Base-by-base conservation (phyloP, 2,113 vertebrate species). In the Ascaphus truei region DNA sequence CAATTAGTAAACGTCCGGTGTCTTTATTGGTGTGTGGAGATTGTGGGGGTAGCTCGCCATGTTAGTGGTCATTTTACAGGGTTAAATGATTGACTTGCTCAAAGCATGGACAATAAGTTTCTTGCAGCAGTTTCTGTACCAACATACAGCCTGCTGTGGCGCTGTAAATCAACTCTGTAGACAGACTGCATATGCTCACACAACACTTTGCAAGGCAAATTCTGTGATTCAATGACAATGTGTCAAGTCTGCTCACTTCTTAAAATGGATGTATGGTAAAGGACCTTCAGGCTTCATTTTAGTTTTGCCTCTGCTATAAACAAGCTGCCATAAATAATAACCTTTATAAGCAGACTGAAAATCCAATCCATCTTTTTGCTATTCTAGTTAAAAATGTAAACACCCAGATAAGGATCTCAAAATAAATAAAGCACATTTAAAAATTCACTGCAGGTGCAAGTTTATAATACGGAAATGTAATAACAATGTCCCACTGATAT, bases 361-460 rank as follows among this genome's bases (percentile, higher is more conserved):
- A 52, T 55, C 67, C 68, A 3, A 62, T 30, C 52, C 2, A 62
- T 30, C 52, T 37, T 23, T 59, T 26, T 59, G 13, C 34, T 37
- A 23, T 15, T 39, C 39, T 16, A 59, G 33, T 33, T 39, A 59
- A 39, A 62, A 65, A 55, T 50, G 26, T 11, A 52, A 48, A 57
- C 76, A 74, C 73, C 41, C 60, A 74, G 51, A 10, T 56, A 7
- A 52, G 41, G 72, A 60, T 77, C 76, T 73, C 30, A 68, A 62
- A 13, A 63, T n/a, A n/a, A 3, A 63, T 13, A 50, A 22, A 10
- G 25, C 41, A 55, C 68, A 76, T 25, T 77, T 11, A 39, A 55
- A 20, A 62, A 63, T 33, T 25, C 56, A 25, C 8, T 26, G 34
- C 36, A 39, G 56, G 39, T 59, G 12, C 5, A 59, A 22, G n/a